Percentiles rank a stretch among this genome's conserved stretches.
Conservation (phyloP, 2,113 vertebrate genomes). For the Crotophaga sulcirostris region DNA sequence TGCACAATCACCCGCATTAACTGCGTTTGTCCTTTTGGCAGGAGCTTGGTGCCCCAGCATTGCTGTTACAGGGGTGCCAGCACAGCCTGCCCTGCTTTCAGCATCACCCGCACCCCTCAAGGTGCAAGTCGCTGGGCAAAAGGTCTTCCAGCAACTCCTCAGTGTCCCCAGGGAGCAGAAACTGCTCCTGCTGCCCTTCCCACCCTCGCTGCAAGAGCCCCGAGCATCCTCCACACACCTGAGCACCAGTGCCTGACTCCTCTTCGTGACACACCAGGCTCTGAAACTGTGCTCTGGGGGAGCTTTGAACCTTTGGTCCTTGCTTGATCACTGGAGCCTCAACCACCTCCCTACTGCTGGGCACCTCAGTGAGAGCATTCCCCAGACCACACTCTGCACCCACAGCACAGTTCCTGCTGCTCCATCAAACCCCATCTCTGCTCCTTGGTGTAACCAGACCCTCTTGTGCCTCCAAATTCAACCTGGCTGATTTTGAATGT, state of each 20-base stretch:
- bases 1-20: background rate
- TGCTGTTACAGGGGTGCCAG: background rate
- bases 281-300: background rate
- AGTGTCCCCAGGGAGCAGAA: background rate
- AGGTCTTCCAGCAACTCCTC: background rate
- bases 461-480: background rate
- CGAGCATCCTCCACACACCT: background rate
- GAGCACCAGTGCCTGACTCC: accelerated
- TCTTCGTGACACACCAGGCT: accelerated
- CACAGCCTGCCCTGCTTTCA: background rate
- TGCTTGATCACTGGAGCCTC: accelerated
- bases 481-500: background rate
- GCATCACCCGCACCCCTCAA: background rate
- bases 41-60: background rate
- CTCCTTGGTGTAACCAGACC: background rate
- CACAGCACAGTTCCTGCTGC: background rate
- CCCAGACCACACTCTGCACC: background rate
- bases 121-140: background rate
- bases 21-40: accelerated
- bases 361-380: accelerated
- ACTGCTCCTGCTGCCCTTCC: background rate
- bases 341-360: background rate
- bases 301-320: background rate
- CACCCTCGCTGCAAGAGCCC: background rate
- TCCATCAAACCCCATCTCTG: background rate